Conservation (phyloP, 2,797 vertebrate genomes). For the Gobio occitaniae region DNA sequence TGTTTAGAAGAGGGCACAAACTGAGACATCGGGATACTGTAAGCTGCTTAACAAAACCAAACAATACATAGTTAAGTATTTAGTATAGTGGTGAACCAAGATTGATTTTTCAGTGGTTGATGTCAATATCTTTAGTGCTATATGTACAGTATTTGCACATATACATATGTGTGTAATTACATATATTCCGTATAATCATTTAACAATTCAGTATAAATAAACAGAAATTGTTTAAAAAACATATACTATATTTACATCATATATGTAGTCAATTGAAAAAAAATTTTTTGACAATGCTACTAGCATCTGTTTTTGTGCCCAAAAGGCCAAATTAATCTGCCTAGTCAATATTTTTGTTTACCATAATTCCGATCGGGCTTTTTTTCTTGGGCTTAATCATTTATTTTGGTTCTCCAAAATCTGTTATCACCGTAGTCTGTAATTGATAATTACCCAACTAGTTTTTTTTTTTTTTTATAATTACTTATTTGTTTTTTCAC, state of each 20-base stretch:
- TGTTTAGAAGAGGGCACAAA: constrained; percentile 11
- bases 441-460: neutral
- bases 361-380: neutral
- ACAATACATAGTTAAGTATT: neutral
- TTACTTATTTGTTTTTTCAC: neutral
- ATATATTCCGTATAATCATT: neutral
- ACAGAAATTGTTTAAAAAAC: neutral
- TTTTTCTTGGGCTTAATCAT: neutral
- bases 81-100: neutral
- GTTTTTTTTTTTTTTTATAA: neutral
- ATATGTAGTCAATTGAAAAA: too few species aligned
- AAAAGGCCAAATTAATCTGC: neutral
- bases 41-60: neutral
- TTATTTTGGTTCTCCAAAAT: neutral
- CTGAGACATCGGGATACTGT: constrained; percentile 18
- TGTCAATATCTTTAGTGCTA: neutral
- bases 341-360: neutral
- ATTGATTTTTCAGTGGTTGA: neutral
- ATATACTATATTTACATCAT: neutral
- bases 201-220: neutral
- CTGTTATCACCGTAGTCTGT: neutral
- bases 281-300: too few species aligned
- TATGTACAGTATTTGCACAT: neutral
- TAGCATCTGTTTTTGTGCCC: neutral
- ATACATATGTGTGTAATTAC: neutral